Percentiles rank a stretch among this genome's conserved stretches.
These are phyloP conservation scores for Antheraea yamamai DNA, from an alignment of 2,888 invertebrate species.

Conservation along the genomic window DNA sequence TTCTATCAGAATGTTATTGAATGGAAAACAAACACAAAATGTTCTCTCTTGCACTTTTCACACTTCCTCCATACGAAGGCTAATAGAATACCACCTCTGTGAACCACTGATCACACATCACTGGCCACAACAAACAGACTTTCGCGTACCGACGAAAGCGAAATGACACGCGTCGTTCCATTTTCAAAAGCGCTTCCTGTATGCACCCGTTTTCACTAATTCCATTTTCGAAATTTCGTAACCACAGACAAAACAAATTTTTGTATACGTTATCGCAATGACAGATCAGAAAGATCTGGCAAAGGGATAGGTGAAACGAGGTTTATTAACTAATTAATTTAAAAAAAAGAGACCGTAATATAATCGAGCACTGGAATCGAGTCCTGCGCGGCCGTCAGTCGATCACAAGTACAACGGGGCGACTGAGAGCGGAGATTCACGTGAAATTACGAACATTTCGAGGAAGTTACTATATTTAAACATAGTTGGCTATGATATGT, in stretches of 20 bases:
- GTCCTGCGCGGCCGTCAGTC: constrained; percentile 68
- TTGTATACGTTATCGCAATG: neutral
- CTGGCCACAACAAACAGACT: constrained; percentile 38
- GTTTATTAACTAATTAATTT: constrained; percentile 6
- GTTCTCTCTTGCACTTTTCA: neutral
- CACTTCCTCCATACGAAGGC: neutral
- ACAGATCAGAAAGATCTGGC: neutral
- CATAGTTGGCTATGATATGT: constrained; percentile 57
- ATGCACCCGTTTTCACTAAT: constrained; percentile 35
- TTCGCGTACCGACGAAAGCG: constrained; percentile 51
- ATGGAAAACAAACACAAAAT: neutral
- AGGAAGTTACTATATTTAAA: constrained; percentile 64
- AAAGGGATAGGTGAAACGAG: constrained; percentile 6
- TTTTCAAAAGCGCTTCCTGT: constrained; percentile 52
- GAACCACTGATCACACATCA: constrained; percentile 35
- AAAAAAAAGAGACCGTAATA: constrained; percentile 47
- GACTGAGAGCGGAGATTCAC: constrained; percentile 60
- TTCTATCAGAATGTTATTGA: no score
- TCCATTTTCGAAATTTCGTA: constrained; percentile 37
- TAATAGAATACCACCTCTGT: constrained; percentile 21
- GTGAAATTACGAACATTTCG: constrained; percentile 64
- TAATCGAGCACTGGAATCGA: constrained; percentile 57
- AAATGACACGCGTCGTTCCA: constrained; percentile 48
- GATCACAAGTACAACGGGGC: constrained; percentile 56
- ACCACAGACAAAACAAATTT: constrained; percentile 16